These are phyloP conservation scores for Mesaphorura yosii DNA, from an alignment of 1,140 invertebrate species.

Conservation along the genomic window DNA sequence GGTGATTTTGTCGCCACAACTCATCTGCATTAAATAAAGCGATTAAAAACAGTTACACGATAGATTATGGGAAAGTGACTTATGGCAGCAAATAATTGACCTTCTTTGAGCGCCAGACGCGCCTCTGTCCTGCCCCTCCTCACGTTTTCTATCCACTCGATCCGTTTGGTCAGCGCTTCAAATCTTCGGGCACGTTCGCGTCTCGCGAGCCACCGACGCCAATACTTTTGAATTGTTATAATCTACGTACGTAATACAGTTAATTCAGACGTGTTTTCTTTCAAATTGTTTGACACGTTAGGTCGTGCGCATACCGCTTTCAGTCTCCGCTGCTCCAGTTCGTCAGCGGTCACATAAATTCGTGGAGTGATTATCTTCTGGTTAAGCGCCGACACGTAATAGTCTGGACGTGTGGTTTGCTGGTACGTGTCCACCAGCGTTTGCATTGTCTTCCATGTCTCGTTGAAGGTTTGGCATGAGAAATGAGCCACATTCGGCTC, in stretches of 20 bases:
- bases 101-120: conserved; percentile 19
- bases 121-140: conserved; percentile 22
- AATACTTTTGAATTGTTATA: conserved; percentile 25
- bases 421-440: conserved; percentile 13
- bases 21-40: too few species aligned
- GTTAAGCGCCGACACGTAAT: conserved; percentile 4
- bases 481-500: too few species aligned
- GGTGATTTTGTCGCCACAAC: conserved; percentile 22
- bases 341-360: conserved; percentile 3
- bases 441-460: conserved; percentile 11
- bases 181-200: conserved; percentile 16
- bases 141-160: conserved; percentile 28
- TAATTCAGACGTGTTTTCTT: too few species aligned
- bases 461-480: conserved; percentile 9
- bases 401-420: conserved; percentile 23
- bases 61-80: too few species aligned
- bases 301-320: conserved; percentile 8
- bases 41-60: too few species aligned
- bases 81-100: too few species aligned
- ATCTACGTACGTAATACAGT: conserved; percentile 3
- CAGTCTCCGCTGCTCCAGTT: neutral
- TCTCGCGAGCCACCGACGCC: conserved; percentile 24
- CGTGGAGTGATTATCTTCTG: conserved; percentile 10
- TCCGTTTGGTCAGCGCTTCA: conserved; percentile 14
- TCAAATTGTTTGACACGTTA: neutral